Evolutionary conservation across 2,113 vertebrate species (phyloP), one percentile per base, ranked within the genome.

Genomic region (Brachypodius melanocephalos): DNA sequence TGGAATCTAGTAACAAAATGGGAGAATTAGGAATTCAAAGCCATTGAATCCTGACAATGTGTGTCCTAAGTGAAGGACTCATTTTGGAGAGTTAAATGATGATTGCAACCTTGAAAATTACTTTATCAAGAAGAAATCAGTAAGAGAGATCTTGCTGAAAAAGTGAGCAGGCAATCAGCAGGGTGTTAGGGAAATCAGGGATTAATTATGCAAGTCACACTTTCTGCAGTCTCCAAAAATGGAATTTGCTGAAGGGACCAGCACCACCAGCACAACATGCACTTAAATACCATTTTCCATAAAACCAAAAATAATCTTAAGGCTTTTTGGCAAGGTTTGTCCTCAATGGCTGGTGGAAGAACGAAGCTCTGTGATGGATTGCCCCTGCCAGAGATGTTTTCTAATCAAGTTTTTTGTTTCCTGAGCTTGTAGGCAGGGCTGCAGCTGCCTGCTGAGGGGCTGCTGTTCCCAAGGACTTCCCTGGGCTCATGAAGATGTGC

Each of bases 151-250:
- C 82, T 80, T 90, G 91, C 69, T 83, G 85, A 31, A 95, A 77
- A 93, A 96, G 82, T 77, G 72, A 95, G 81, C 94, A 94, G 88
- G 94, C 93, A 95, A 79, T 96, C 96, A 96, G 95, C 89, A 71
- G 89, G 84, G 93, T 95, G 91, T 89, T 92, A 84, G 91, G 91
- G 81, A 93, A 95, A 94, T 97, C 91, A 92, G 69, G 69, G 80
- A 88, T 68, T 95, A 91, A 96, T 94, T 96, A 93, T 79, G 86
- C 92, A 95, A 89, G 74, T 89, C 90, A 87, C 83, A 92, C 94
- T 93, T 90, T 88, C 71, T 94, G 74, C 92, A 89, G 73, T 62
- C 84, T 96, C 88, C 1, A 1, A 74, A 88, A 96, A 91, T 52
- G 42, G 89, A 88, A 87, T 93, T 92, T 92, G 91, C 82, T 74